A percentile compares a stretch with the other conserved stretches of the same genome.
phyloP scores from a whole-genome alignment of 2,888 invertebrate species.

The Rhaphigaster nebulosa region DNA sequence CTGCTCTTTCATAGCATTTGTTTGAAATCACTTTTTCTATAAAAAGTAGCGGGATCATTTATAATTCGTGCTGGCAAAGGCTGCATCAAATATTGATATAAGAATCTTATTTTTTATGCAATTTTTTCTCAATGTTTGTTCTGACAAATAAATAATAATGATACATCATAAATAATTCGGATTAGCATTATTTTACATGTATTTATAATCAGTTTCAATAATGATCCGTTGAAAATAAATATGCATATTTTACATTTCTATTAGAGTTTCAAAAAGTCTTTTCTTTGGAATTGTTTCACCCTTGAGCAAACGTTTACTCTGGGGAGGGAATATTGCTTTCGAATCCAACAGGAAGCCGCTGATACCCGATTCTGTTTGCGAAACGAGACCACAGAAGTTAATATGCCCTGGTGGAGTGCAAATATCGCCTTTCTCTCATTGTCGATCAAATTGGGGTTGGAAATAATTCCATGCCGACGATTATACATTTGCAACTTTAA shows the following conservation, averaged over 20 bases:
- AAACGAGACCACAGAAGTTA: conserved; percentile 1
- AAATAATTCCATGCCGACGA: not conserved
- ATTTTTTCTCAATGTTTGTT: too few species aligned
- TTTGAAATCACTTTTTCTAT: too few species aligned
- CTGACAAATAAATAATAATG: too few species aligned
- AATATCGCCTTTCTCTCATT: not conserved
- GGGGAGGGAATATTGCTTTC: not conserved
- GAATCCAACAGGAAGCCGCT: not conserved
- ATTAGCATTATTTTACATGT: too few species aligned
- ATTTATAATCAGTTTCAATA: too few species aligned
- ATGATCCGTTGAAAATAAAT: too few species aligned
- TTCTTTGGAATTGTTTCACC: not conserved
- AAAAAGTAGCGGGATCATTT: too few species aligned
- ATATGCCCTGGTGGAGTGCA: not conserved
- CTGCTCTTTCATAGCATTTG: too few species aligned
- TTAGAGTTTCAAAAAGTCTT: not conserved
- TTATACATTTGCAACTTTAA: not conserved
- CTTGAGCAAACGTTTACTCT: not conserved
- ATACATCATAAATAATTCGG: too few species aligned
- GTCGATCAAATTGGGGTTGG: not conserved
- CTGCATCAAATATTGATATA: too few species aligned
- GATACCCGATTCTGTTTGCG: not conserved
- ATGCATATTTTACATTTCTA: not conserved
- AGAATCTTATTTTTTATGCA: too few species aligned
- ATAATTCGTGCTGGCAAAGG: too few species aligned